Conservation (phyloP, 92 coral and sea anemone genomes). For the Scolanthus callimorphus region DNA sequence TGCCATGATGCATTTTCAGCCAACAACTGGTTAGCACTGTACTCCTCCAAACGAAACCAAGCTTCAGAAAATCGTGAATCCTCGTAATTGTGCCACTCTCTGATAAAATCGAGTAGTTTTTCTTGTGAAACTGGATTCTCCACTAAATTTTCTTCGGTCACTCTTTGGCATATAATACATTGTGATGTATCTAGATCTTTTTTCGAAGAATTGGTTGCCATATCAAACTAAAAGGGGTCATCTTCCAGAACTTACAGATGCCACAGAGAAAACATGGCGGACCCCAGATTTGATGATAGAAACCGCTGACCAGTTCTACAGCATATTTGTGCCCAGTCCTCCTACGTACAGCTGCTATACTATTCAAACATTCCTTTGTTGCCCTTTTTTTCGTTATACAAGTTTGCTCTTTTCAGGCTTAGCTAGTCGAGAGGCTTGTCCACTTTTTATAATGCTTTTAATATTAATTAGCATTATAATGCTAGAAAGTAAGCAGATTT, state of each 20-base stretch:
- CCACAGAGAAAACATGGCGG: conserved; percentile 1
- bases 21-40: background rate
- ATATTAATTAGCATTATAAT: too few relatives aligned
- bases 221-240: background rate
- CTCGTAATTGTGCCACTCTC: background rate
- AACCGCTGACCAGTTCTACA: background rate
- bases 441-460: too few relatives aligned
- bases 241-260: background rate
- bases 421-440: too few relatives aligned
- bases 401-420: too few relatives aligned
- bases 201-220: background rate
- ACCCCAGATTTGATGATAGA: background rate
- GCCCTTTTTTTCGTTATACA: too few relatives aligned
- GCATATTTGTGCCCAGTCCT: background rate
- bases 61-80: background rate
- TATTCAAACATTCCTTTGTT: too few relatives aligned
- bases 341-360: too few relatives aligned
- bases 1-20: conserved; percentile 13
- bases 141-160: background rate
- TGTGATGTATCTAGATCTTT: background rate
- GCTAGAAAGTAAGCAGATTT: too few relatives aligned
- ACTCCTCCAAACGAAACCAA: background rate
- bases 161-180: background rate
- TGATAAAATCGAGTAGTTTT: background rate
- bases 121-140: conserved; percentile 2